Base-by-base conservation (phyloP, 2,888 invertebrate species). In the Phytoseiulus persimilis region DNA sequence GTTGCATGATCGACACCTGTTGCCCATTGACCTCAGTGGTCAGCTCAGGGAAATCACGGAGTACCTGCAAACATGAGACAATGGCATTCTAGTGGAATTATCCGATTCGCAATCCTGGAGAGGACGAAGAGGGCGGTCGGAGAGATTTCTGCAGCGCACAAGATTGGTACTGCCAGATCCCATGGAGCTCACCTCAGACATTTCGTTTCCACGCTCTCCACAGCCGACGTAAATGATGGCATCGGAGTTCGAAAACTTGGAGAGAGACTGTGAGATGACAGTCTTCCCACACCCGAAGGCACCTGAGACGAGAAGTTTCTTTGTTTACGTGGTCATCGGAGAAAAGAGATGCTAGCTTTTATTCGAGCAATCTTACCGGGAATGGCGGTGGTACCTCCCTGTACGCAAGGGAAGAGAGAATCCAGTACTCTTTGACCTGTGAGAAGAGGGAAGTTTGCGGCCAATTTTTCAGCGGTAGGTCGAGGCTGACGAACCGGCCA, bases 271-370 rank as follows among this genome's bases (percentile, higher is more conserved):
- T 9, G 99, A 99, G 94, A 99, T 99, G 92, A 99, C 99, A 93
- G 99, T 99, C 94, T 99, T 99, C 92, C 99, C 99, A 94, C 99
- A 99, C 93, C 99, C 99, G 94, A 99, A 99, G 92, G 99, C 99
- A 90, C 39, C 39, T 39, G 39, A 39, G 9, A 9, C 39, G 9
- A 39, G 9, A 9, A 39, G 39, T 9, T 3, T 39, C 9, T 39
- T 3, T 6, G 39, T 39, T 39, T 39, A 3, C 39, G 9, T 39
- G 5, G 9, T 39, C 5, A 39, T 6, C 39, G 39, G 39, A 39
- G 9, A 6, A 39, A 6, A 3, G 39, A 39, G 9, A 6, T 9
- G 39, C 9, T 39, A 6, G 5, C 5, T 39, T 6, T 9, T 6
- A 9, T 39, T 39, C 39, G 9, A 6, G 39, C 5, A 3, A 39